These are phyloP conservation scores for Monochamus alternatus DNA, from an alignment of 2,888 invertebrate genomes.

Conservation along the genomic window DNA sequence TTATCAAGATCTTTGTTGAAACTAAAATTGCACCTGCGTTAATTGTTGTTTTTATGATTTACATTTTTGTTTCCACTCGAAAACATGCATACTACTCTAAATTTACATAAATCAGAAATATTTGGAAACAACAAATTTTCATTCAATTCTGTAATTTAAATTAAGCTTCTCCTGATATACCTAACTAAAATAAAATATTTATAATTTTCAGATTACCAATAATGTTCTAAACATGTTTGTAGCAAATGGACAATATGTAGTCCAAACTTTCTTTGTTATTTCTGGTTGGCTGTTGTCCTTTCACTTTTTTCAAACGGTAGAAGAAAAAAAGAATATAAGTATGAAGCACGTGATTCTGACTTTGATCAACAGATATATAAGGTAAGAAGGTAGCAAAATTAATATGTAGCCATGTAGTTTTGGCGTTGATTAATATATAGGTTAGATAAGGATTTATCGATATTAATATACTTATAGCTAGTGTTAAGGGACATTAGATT, in stretches of 20 bases:
- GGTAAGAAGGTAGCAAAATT: constrained; percentile 47
- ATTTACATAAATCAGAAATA: too few relatives aligned
- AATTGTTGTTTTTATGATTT: too few relatives aligned
- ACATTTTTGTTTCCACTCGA: too few relatives aligned
- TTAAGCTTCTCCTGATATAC: not conserved
- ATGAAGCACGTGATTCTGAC: constrained; percentile 55
- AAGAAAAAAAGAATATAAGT: constrained; percentile 52
- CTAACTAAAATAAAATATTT: not conserved
- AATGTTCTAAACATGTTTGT: constrained; percentile 54
- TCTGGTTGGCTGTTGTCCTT: constrained; percentile 59
- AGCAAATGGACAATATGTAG: constrained; percentile 58
- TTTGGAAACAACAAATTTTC: not conserved
- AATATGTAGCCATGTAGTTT: too few relatives aligned
- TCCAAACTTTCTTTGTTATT: constrained; percentile 60
- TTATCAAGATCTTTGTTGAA: too few relatives aligned
- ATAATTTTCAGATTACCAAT: constrained; percentile 50
- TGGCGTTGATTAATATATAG: too few relatives aligned
- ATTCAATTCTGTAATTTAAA: not conserved
- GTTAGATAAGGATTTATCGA: too few relatives aligned
- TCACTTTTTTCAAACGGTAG: constrained; percentile 55
- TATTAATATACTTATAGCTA: too few relatives aligned
- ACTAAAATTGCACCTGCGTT: too few relatives aligned
- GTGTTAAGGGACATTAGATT: too few relatives aligned
- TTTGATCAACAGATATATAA: constrained; percentile 62
- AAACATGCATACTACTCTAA: too few relatives aligned